These are phyloP conservation scores for Neoascia interrupta DNA, from an alignment of 2,888 invertebrate genomes.

Conservation along the genomic window DNA sequence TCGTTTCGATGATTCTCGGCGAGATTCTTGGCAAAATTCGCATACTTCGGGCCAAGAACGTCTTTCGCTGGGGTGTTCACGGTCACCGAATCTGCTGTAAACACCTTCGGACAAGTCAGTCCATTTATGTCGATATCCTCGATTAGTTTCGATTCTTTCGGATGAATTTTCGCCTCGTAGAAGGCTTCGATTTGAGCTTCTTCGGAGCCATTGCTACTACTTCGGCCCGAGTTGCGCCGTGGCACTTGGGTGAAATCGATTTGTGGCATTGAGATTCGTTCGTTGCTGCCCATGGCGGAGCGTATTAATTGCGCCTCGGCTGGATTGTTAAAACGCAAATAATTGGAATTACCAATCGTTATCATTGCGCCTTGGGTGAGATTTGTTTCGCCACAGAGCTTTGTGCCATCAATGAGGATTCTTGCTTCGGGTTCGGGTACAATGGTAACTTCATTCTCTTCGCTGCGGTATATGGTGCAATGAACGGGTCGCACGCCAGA, in stretches of 20 bases:
- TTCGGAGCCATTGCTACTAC: conserved; percentile 61
- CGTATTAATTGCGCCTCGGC: conserved; percentile 93
- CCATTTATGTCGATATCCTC: conserved; percentile 81
- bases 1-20: conserved; percentile 80
- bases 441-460: conserved; percentile 89
- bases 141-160: conserved; percentile 54
- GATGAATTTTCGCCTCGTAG: conserved; percentile 76
- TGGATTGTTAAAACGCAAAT: conserved; percentile 95
- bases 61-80: conserved; percentile 91
- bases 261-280: conserved; percentile 89
- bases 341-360: conserved; percentile 93
- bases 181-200: conserved; percentile 74
- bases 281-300: conserved; percentile 85
- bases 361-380: conserved; percentile 95
- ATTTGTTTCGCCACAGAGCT: conserved; percentile 86
- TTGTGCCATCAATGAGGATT: conserved; percentile 87
- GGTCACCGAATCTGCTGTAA: conserved; percentile 88
- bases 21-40: conserved; percentile 83
- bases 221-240: conserved; percentile 69
- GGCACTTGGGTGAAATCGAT: conserved; percentile 82
- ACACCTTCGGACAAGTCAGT: conserved; percentile 86
- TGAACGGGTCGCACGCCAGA: conserved; percentile 91
- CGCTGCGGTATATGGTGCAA: conserved; percentile 92
- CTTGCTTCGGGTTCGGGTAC: conserved; percentile 86
- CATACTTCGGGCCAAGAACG: conserved; percentile 85